Conservation (phyloP, 2,113 vertebrate species). For the Dissostichus mawsoni region DNA sequence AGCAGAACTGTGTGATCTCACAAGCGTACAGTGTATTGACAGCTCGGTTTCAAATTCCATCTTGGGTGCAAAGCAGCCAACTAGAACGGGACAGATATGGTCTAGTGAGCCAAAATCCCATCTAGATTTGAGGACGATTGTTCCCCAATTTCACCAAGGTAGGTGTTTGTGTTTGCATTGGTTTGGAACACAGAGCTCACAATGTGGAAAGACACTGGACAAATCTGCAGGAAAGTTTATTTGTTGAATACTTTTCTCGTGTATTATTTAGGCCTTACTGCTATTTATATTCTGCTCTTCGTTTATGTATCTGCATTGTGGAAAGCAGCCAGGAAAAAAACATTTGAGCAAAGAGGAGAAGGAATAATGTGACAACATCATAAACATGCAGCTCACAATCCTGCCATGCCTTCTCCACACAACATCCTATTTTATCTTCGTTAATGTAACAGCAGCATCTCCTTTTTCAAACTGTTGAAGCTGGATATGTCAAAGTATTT, state of each 20-base stretch:
- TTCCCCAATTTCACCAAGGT: conserved; percentile 27
- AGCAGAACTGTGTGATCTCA: conserved; percentile 49
- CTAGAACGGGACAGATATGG: conserved; percentile 53
- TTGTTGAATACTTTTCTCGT: too few relatives aligned
- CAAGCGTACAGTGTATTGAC: conserved; percentile 48
- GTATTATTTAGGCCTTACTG: background rate
- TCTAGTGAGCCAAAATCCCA: conserved; percentile 51
- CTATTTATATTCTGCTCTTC: conserved; percentile 15
- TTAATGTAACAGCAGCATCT: conserved; percentile 36
- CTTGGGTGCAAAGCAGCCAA: conserved; percentile 45
- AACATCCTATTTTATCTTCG: conserved; percentile 29
- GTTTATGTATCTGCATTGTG: conserved; percentile 8
- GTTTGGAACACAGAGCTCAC: conserved; percentile 13
- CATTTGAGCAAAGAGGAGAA: background rate
- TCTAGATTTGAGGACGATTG: conserved; percentile 43
- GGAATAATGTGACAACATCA: conserved; percentile 27
- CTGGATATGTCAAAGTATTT: conserved; percentile 40
- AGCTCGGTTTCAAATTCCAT: conserved; percentile 62
- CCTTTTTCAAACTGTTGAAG: conserved; percentile 39
- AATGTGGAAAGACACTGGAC: background rate
- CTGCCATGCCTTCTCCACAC: conserved; percentile 22
- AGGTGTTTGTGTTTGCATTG: conserved; percentile 21
- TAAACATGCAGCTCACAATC: conserved; percentile 45
- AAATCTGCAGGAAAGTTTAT: conserved; percentile 6
- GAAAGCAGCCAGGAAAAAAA: conserved; percentile 18